Base-by-base conservation (phyloP, 2,113 vertebrate genomes). In the Lepus americanus region DNA sequence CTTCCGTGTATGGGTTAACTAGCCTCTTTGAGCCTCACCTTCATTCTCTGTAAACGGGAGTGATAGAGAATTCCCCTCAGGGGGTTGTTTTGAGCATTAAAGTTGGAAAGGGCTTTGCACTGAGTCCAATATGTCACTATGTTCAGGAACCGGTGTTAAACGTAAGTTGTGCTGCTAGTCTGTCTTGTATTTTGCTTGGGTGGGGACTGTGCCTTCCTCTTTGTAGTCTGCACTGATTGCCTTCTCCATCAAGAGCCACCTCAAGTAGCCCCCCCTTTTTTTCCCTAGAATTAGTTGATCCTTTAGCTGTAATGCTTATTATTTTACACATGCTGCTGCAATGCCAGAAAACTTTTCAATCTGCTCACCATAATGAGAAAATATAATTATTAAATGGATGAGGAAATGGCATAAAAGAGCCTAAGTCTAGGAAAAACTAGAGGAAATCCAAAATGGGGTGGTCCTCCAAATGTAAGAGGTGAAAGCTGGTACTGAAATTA, bases 31-130 rank as follows among this genome's bases (percentile, higher is more conserved):
- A 80, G 51, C 44, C 51, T 78, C 36, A 17, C 25, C 64, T 93
- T 95, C 67, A 39, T 79, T 79, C 27, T 73, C 69, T 79, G 29
- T 90, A 76, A 82, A 33, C 70, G 17, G 39, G 53, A 12, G 49
- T 74, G 73, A 83, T 69, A 55, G 82, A 90, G 55, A 94, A 39
- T 44, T 49, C 36, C 59, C 29, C 20, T 61, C 23, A 29, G 64
- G 27, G 29, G 53, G 61, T 53, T 66, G 44, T 79, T 85, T 91
- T 78, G 17, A 83, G 67, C n/a, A 36, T 63, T 94, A 78, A 64
- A 90, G 27, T 92, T 87, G 5, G 92, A 29, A 95, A 95, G 36
- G 23, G n/a, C 76, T 95, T 95, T 76, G 33, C 69, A 39, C 36
- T 55, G 63, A 86, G 9, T 82, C 55, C 11, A 17, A 73, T 20